Conservation (phyloP, 2,113 vertebrate species). For the Trochalopteron elliotii region DNA sequence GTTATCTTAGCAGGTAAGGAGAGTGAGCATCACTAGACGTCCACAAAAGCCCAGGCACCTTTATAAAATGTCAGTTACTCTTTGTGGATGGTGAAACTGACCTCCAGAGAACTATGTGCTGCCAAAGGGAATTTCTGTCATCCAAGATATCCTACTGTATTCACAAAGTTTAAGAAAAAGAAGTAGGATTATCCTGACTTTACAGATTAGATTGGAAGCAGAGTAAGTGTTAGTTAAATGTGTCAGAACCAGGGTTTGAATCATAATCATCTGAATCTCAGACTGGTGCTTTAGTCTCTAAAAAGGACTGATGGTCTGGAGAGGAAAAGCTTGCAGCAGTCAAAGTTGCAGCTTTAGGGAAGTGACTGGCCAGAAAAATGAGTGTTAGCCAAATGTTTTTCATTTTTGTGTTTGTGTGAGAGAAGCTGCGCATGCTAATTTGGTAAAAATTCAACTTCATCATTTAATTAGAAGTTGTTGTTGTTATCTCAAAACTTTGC, state of each 20-base stretch:
- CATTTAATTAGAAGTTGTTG: constrained; percentile 41
- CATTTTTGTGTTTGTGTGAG: not conserved
- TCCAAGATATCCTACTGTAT: not conserved
- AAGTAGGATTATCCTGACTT: not conserved
- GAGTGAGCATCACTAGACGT: not conserved
- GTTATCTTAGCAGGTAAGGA: not conserved
- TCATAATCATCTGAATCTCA: not conserved
- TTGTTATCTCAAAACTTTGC: constrained; percentile 43
- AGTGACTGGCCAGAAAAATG: not conserved
- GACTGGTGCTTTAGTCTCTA: not conserved
- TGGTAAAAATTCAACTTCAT: constrained; percentile 2
- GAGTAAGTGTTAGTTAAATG: not conserved
- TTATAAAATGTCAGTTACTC: not conserved
- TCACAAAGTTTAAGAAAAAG: not conserved
- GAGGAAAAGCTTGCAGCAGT: not conserved
- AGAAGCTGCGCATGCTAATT: not conserved
- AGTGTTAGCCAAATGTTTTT: constrained; percentile 23
- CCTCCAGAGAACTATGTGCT: not conserved
- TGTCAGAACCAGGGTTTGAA: not conserved
- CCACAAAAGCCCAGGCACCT: not conserved
- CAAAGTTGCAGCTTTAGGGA: not conserved
- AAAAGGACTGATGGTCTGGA: not conserved
- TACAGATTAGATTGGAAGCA: not conserved
- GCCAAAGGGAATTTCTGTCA: not conserved
- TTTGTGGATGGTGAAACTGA: not conserved